Evolutionary conservation across 1,140 invertebrate genomes (phyloP), one percentile per base, ranked within the genome.

Genomic region (Nylanderia fulva): DNA sequence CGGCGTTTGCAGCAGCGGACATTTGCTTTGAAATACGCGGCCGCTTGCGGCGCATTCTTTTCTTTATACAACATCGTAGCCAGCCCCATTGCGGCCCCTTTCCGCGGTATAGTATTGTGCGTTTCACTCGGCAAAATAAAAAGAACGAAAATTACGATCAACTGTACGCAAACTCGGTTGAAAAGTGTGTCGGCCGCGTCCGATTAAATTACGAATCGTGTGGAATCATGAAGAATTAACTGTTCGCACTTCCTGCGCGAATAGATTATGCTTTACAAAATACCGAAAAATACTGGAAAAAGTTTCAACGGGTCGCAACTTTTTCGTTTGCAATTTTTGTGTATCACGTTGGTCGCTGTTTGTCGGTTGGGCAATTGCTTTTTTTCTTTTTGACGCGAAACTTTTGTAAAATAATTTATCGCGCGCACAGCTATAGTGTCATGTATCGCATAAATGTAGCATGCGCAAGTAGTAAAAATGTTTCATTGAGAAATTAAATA

Each of bases 21-120:
- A 72, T 82, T 82, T 72, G 72, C 66, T 82, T 82, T 82, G 54
- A 82, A 82, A 82, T 72, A 82, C 66, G 66, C 27, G 39, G 77
- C 42, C 77, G 77, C 52, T 71, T 58, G 77, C 21, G 52, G 24
- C 36, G 52, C 77, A 82, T 82, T 82, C 66, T 72, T 82, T 71
- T 58, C 77, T 82, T 82, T 82, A 27, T 58, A 39, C 39, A 72
- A 72, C 64, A 58, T 58, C 52, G 64, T 60, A 42, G 66, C 36
- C 24, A 39, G 45, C 15, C 71, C 15, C 71, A 54, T 56, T 71
- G 66, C 77, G 6, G 13, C 27, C 61, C 36, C 33, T 33, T 77
- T 33, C 42, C 74, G 15, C 29, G 64, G 36, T 24, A 6, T 24
- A 24, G 11, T 71, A 82, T 82, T 82, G 77, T 72, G 39, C 66